Percentiles rank a stretch among this genome's conserved stretches.
Conservation (phyloP, 2,113 vertebrate species). For the Sardina pilchardus region DNA sequence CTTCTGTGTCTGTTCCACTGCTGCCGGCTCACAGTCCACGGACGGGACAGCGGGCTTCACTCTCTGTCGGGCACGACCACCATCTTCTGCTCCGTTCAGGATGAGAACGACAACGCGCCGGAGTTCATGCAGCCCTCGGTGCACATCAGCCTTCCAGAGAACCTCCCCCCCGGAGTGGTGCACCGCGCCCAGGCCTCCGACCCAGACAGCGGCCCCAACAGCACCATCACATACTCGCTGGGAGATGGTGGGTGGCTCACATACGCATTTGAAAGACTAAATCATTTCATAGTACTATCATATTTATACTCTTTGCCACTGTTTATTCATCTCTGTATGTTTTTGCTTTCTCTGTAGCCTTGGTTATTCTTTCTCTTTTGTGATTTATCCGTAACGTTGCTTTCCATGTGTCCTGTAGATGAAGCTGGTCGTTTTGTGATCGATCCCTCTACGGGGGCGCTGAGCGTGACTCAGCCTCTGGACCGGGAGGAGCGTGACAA, state of each 20-base stretch:
- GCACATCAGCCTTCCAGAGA: conserved; percentile 81
- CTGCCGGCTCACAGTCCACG: conserved; percentile 73
- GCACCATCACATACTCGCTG: conserved; percentile 79
- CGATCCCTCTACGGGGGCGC: conserved; percentile 76
- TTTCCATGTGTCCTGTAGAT: conserved; percentile 62
- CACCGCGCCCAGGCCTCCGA: conserved; percentile 75
- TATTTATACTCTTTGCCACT: too few species aligned
- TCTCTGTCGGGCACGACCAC: conserved; percentile 73
- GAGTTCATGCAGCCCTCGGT: conserved; percentile 69
- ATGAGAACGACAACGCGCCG: conserved; percentile 87
- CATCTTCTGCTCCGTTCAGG: conserved; percentile 79
- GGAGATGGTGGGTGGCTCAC: conserved; percentile 66
- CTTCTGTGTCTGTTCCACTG: background rate
- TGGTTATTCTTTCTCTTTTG: background rate
- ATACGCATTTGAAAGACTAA: background rate
- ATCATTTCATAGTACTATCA: background rate
- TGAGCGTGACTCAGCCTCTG: conserved; percentile 75
- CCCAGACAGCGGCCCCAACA: conserved; percentile 78
- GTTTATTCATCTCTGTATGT: background rate
- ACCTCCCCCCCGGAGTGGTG: conserved; percentile 76
- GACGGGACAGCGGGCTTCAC: conserved; percentile 73
- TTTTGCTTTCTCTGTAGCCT: background rate
- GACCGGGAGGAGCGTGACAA: conserved; percentile 81
- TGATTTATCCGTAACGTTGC: background rate
- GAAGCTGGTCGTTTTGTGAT: conserved; percentile 75